Base-by-base conservation (phyloP, 2,113 vertebrate species). In the Oryzias curvinotus region DNA sequence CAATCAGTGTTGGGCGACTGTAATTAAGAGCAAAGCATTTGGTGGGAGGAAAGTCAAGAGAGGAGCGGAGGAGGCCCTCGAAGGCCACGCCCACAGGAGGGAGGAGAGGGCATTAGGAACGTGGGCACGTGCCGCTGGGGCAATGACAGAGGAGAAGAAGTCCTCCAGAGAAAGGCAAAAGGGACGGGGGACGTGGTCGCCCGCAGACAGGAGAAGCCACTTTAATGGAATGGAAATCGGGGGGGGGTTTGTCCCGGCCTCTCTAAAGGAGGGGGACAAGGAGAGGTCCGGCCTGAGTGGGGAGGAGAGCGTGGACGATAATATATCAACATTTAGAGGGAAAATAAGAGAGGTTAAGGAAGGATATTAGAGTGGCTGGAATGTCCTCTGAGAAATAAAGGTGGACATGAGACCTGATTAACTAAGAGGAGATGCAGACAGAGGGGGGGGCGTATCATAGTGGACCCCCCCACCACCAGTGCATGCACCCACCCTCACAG, bases 1-100 rank as follows among this genome's bases (percentile, higher is more conserved):
- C 91, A 92, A 92, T 93, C 91, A 92, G 91, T 85, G 89, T 91
- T 90, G 88, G 88, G 88, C 85, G 87, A 91, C 90, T 92, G 91
- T 92, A 92, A 92, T 92, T 93, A 93, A 92, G 90, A 91, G 83
- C 75, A 84, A 87, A 83, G 81, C 87, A 85, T 91, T 86, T 91
- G 90, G 88, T 88, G 88, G 90, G 90, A 86, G 89, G 85, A 88
- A 85, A 84, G 89, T 85, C 66, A 64, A 64, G 73, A 55, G 45
- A 80, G 53, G 73, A 78, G 75, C 71, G 66, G 41, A 74, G 84
- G 71, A 64, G 84, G 71, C 78, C 75, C 58, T 55, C 44, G 53
- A 12, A 72, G 52, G 65, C 66, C 52, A 54, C 65, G 62, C 61
- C 65, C 75, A 36, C 36, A 52, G 62, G 63, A 55, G 77, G 65